phyloP scores from a whole-genome alignment of 1,140 invertebrate species.

The Spodoptera frugiperda region DNA sequence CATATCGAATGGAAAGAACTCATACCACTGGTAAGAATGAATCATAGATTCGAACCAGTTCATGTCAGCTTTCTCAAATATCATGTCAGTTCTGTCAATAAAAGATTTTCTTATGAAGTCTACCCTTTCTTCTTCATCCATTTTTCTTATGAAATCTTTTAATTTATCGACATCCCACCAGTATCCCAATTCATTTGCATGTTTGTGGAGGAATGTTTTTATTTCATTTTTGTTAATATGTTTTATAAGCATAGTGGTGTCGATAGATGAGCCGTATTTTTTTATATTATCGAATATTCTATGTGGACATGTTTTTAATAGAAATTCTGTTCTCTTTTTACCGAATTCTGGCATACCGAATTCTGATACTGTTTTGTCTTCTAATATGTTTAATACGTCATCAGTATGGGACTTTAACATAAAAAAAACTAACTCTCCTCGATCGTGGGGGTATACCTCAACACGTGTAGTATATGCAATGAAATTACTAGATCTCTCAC shows the following conservation, averaged over 20 bases:
- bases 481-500: neutral
- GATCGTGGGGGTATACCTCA: neutral
- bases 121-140: conserved; percentile 62
- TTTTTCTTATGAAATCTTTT: conserved; percentile 60
- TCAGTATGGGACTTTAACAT: neutral
- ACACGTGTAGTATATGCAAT: neutral
- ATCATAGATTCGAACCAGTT: neutral
- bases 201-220: conserved; percentile 54
- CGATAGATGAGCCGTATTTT: too few relatives aligned
- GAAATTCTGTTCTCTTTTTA: neutral
- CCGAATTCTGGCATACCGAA: neutral
- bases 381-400: neutral
- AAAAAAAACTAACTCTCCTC: neutral
- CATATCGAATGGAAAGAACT: conserved; percentile 63
- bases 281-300: neutral
- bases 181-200: conserved; percentile 43
- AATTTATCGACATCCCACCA: conserved; percentile 53
- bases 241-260: conserved; percentile 34
- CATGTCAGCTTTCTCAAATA: conserved; percentile 16
- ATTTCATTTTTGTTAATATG: conserved; percentile 62
- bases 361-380: neutral
- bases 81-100: conserved; percentile 56
- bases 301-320: neutral
- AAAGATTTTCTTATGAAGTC: conserved; percentile 64
- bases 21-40: conserved; percentile 60